Evolutionary conservation across 2,113 vertebrate genomes (phyloP).

Genomic region (Leptocoma aspasia): DNA sequence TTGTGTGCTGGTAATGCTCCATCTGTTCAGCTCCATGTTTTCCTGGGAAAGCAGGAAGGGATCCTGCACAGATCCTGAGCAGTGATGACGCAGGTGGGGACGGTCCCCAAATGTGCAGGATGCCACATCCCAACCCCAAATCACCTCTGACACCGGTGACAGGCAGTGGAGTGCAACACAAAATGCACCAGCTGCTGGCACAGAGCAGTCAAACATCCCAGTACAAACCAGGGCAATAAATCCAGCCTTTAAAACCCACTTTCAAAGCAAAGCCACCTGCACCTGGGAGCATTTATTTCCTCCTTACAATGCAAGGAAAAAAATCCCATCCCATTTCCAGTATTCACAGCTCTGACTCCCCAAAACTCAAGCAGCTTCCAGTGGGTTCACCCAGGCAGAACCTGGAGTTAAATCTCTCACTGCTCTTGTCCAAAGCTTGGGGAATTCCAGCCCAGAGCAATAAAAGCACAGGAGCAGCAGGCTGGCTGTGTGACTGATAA

Average conservation of each 20-base stretch:
- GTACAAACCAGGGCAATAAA: neutral
- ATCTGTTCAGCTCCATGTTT: neutral
- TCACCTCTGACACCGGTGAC: neutral
- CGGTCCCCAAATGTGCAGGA: neutral
- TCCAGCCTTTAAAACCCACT: neutral
- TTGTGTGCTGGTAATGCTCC: rapidly evolving
- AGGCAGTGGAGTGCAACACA: neutral
- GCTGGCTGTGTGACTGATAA: neutral
- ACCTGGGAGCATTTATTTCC: neutral
- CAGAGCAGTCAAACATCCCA: neutral
- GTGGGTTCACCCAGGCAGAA: neutral
- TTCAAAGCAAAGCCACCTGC: neutral
- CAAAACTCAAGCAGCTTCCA: neutral
- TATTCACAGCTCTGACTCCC: neutral
- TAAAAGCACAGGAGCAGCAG: neutral
- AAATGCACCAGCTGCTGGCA: neutral
- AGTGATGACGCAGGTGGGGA: rapidly evolving
- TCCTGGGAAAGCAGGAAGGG: neutral
- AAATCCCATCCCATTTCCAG: neutral
- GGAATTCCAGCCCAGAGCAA: neutral
- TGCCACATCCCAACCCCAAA: neutral
- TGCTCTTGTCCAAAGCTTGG: neutral
- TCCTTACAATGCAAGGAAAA: neutral
- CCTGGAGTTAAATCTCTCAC: neutral
- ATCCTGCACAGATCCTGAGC: neutral